Percentiles rank a stretch among this genome's conserved stretches.
Conservation (phyloP, 2,888 invertebrate species). For the Molorchus minor region DNA sequence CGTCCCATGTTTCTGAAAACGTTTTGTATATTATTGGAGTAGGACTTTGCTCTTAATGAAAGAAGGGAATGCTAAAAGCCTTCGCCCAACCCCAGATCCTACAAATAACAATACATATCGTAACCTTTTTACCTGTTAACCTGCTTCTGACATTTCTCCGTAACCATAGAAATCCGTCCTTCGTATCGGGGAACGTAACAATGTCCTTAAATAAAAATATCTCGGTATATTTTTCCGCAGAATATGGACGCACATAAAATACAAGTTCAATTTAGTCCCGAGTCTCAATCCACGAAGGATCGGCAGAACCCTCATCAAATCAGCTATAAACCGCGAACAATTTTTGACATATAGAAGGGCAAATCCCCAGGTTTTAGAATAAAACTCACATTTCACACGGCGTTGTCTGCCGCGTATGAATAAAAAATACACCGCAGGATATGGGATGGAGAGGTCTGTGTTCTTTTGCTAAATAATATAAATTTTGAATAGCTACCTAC, state of each 20-base stretch:
- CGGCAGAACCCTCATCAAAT: conserved; percentile 59
- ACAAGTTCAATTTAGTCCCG: conserved; percentile 50
- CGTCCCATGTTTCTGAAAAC: too few relatives aligned
- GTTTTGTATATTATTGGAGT: too few relatives aligned
- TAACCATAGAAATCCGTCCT: background rate
- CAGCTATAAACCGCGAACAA: conserved; percentile 61
- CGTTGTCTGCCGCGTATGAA: conserved; percentile 34
- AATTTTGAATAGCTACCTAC: too few relatives aligned
- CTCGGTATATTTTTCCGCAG: conserved; percentile 20
- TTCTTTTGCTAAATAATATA: too few relatives aligned
- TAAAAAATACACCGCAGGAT: conserved; percentile 35
- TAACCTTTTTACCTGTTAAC: background rate
- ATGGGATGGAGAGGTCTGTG: too few relatives aligned
- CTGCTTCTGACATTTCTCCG: background rate
- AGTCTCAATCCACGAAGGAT: conserved; percentile 41
- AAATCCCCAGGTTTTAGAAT: conserved; percentile 53
- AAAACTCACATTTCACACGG: conserved; percentile 58
- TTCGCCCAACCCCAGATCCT: too few relatives aligned
- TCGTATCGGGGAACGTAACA: conserved; percentile 8
- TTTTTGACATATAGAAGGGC: conserved; percentile 59
- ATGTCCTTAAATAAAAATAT: conserved; percentile 25
- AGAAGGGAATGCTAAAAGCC: too few relatives aligned
- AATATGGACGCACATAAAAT: conserved; percentile 45
- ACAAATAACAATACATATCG: too few relatives aligned
- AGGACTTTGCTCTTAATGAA: too few relatives aligned